phyloP scores from a whole-genome alignment of 2,113 vertebrate genomes.

The Pseudolaguvia tuberculata region DNA sequence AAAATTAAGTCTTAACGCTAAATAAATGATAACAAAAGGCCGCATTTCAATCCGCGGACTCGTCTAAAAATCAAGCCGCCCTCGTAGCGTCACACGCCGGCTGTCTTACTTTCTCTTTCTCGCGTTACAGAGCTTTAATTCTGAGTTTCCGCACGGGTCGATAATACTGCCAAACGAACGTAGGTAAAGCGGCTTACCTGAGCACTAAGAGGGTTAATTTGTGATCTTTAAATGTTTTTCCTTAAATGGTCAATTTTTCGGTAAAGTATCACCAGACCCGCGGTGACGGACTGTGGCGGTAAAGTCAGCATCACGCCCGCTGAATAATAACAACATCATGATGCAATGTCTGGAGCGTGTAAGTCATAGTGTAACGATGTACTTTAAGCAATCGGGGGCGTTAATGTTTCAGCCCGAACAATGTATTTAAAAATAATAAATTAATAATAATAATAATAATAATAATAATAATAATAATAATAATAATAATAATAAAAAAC shows the following conservation, averaged over 20 bases:
- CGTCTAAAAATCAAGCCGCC: not conserved
- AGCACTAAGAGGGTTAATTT: not conserved
- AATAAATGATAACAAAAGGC: not conserved
- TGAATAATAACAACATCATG: not conserved
- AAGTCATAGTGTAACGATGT: not conserved
- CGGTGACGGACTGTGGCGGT: not conserved
- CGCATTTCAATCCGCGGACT: not conserved
- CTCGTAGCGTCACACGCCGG: not conserved
- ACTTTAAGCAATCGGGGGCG: not conserved
- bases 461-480: too few relatives aligned
- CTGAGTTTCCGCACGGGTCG: not conserved
- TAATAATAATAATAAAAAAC: too few relatives aligned
- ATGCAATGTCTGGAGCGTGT: too few relatives aligned
- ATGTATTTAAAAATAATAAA: not conserved
- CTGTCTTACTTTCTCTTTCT: not conserved
- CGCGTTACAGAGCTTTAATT: not conserved
- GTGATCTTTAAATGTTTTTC: not conserved
- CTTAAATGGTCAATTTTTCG: not conserved
- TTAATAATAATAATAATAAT: too few relatives aligned
- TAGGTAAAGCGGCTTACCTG: slow-evolving; percentile 3
- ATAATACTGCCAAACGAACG: not conserved
- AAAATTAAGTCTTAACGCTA: not conserved
- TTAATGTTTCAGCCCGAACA: too few relatives aligned
- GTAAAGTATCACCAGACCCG: not conserved
- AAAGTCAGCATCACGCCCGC: not conserved